Conservation (phyloP, 2,888 invertebrate genomes). For the Coleophora deauratella region DNA sequence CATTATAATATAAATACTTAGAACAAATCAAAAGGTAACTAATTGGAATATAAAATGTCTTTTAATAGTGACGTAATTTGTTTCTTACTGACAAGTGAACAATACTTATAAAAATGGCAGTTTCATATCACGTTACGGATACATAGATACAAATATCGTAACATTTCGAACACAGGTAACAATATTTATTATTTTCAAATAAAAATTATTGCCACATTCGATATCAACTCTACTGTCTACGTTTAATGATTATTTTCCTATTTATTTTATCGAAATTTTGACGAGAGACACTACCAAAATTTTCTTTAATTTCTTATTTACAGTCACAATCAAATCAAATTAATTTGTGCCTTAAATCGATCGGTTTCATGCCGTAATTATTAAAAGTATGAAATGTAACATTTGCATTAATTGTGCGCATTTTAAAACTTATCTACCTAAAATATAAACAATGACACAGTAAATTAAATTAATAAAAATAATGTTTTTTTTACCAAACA, state of each 20-base stretch:
- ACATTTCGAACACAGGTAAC: conserved; percentile 41
- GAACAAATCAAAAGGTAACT: too few relatives aligned
- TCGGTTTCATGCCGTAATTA: conserved; percentile 25
- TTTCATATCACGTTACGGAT: conserved; percentile 66
- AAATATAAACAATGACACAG: too few relatives aligned
- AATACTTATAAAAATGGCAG: conserved; percentile 61
- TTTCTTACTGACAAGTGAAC: conserved; percentile 14
- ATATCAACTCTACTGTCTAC: conserved; percentile 22
- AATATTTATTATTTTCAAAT: conserved; percentile 25
- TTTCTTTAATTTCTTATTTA: conserved; percentile 34
- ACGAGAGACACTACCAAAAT: conserved; percentile 26
- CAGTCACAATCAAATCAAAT: conserved; percentile 31
- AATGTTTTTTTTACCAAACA: too few relatives aligned
- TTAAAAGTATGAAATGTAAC: not conserved
- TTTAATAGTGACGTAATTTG: too few relatives aligned
- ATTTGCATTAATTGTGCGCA: conserved; percentile 36
- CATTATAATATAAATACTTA: too few relatives aligned
- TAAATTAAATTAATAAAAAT: too few relatives aligned
- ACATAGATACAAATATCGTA: conserved; percentile 35
- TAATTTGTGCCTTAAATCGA: conserved; percentile 39
- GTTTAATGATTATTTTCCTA: not conserved
- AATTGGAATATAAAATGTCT: too few relatives aligned
- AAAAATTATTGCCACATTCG: conserved; percentile 52
- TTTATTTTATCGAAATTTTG: conserved; percentile 28
- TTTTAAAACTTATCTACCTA: conserved; percentile 1